Percentiles rank a stretch among this genome's conserved stretches.
These are phyloP conservation scores for Caranx melampygus DNA, from an alignment of 2,113 vertebrate genomes.

Conservation along the genomic window DNA sequence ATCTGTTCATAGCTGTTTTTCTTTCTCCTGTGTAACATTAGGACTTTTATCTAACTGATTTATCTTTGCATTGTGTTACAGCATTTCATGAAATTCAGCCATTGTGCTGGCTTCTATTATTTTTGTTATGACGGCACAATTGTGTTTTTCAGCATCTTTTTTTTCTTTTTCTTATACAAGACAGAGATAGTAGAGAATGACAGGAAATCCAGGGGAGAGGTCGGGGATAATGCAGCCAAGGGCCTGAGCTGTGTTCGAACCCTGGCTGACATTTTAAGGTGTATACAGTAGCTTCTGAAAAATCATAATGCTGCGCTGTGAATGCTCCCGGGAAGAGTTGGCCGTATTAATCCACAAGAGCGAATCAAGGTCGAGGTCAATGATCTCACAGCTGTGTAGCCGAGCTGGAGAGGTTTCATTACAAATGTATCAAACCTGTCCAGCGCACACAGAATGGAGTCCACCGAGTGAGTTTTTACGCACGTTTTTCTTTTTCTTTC, in stretches of 20 bases:
- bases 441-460: background rate
- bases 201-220: too few relatives aligned
- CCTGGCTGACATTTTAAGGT: background rate
- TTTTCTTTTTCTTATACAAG: too few relatives aligned
- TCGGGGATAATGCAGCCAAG: too few relatives aligned
- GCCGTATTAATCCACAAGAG: slow-evolving; percentile 43
- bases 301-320: slow-evolving; percentile 34
- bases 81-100: background rate
- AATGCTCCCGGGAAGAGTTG: slow-evolving; percentile 26
- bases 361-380: slow-evolving; percentile 48
- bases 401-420: slow-evolving; percentile 24
- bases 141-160: too few relatives aligned
- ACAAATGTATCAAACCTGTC: slow-evolving; percentile 40
- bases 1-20: background rate
- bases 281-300: background rate
- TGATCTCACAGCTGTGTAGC: slow-evolving; percentile 43
- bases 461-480: background rate
- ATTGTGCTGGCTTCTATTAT: too few relatives aligned
- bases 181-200: too few relatives aligned
- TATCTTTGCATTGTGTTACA: background rate
- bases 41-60: background rate
- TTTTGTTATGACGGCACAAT: too few relatives aligned
- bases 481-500: background rate
- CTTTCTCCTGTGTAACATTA: background rate
- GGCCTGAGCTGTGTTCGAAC: too few relatives aligned